Percentiles rank a stretch among this genome's conserved stretches.
phyloP scores from a whole-genome alignment of 2,113 vertebrate species.

The Meriones unguiculatus region DNA sequence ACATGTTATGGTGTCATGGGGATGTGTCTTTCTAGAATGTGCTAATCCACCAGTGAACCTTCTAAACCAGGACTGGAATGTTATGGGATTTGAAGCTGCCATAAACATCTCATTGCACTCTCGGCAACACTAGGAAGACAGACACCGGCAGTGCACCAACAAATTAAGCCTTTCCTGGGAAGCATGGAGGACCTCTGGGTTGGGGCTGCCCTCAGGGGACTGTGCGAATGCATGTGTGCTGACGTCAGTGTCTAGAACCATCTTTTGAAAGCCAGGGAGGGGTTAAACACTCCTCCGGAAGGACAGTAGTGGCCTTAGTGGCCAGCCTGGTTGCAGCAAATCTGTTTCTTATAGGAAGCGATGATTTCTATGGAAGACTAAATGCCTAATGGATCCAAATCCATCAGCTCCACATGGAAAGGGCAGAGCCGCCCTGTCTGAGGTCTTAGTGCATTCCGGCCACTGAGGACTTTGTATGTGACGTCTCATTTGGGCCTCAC shows the following conservation, averaged over 20 bases:
- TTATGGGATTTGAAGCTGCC: background rate
- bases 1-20: background rate
- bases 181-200: background rate
- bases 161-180: fast-evolving
- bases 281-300: background rate
- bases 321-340: background rate
- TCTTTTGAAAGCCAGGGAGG: background rate
- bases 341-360: background rate
- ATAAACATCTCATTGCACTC: background rate
- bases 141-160: fast-evolving
- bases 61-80: background rate
- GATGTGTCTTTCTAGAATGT: background rate
- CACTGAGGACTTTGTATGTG: fast-evolving
- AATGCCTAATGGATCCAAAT: background rate
- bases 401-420: background rate
- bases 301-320: background rate
- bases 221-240: background rate
- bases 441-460: background rate
- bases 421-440: background rate
- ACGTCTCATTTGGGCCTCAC: background rate
- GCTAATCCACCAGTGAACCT: background rate
- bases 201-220: background rate
- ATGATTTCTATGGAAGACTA: background rate
- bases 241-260: background rate
- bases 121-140: background rate